Evolutionary conservation across 2,888 invertebrate species (phyloP).

Genomic region (Lypha dubia): DNA sequence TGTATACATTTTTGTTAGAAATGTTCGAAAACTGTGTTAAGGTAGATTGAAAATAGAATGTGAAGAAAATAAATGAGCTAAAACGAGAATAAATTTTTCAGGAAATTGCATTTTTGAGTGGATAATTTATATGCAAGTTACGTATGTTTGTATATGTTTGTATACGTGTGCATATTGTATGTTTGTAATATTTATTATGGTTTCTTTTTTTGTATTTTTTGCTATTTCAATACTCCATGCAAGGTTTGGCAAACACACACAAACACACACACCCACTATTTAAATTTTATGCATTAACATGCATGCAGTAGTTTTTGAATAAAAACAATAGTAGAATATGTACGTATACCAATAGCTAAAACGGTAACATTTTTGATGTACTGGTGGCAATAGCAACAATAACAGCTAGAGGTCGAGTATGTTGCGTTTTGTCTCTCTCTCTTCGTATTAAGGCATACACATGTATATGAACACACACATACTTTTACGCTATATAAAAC

Average conservation of each 20-base stretch:
- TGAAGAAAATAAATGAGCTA: slow-evolving; percentile 17
- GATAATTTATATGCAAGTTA: slow-evolving; percentile 78
- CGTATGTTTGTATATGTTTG: background rate
- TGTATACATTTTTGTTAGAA: slow-evolving; percentile 8
- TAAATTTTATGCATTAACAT: background rate
- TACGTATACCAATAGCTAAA: slow-evolving; percentile 16
- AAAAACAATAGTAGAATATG: slow-evolving; percentile 12
- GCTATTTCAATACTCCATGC: slow-evolving; percentile 19
- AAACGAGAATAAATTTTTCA: slow-evolving; percentile 73
- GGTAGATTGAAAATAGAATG: slow-evolving; percentile 6
- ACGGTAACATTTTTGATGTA: slow-evolving; percentile 15
- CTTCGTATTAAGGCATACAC: background rate
- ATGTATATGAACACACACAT: background rate
- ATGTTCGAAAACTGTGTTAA: slow-evolving; percentile 37
- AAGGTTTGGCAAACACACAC: background rate
- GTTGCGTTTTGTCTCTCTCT: slow-evolving; percentile 41
- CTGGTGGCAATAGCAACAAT: slow-evolving; percentile 42
- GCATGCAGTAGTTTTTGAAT: slow-evolving; percentile 21
- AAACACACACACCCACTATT: background rate
- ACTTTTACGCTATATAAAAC: background rate
- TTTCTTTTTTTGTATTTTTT: slow-evolving; percentile 10
- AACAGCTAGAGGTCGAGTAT: slow-evolving; percentile 64
- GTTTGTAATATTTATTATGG: slow-evolving; percentile 8
- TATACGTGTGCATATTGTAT: background rate
- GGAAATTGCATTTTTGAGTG: slow-evolving; percentile 79